Evolutionary conservation across 2,888 invertebrate species (phyloP).

Genomic region (Theodoxus fluviatilis): DNA sequence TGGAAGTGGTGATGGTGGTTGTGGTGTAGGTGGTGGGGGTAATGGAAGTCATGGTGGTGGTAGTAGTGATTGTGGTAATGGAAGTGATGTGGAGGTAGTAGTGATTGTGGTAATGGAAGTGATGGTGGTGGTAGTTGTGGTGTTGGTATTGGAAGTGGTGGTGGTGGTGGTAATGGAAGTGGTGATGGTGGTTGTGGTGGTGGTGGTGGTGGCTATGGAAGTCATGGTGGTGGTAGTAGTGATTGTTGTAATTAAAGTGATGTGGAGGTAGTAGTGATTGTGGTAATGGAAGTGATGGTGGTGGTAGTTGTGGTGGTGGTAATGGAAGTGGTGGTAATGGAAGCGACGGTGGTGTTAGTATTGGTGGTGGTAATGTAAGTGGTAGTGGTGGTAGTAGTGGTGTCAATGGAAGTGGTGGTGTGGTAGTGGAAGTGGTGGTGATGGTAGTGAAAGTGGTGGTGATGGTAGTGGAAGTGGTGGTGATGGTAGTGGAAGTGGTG

Average conservation of each 20-base stretch:
- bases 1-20: too few species aligned
- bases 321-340: not conserved
- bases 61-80: too few species aligned
- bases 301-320: not conserved
- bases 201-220: not conserved
- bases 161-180: too few species aligned
- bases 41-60: too few species aligned
- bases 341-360: not conserved
- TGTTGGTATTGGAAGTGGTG: too few species aligned
- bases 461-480: not conserved
- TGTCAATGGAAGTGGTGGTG: not conserved
- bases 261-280: too few species aligned
- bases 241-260: not conserved
- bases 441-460: not conserved
- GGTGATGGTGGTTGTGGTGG: not conserved
- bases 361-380: not conserved
- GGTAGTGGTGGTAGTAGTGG: not conserved
- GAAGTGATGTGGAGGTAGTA: too few species aligned
- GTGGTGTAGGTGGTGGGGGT: too few species aligned
- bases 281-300: not conserved
- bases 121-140: too few species aligned
- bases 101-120: too few species aligned
- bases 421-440: not conserved
- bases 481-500: not conserved
- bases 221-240: not conserved